Evolutionary conservation across 2,888 invertebrate species (phyloP), one percentile per base, ranked within the genome.

Genomic region (Sarcophaga variegata): DNA sequence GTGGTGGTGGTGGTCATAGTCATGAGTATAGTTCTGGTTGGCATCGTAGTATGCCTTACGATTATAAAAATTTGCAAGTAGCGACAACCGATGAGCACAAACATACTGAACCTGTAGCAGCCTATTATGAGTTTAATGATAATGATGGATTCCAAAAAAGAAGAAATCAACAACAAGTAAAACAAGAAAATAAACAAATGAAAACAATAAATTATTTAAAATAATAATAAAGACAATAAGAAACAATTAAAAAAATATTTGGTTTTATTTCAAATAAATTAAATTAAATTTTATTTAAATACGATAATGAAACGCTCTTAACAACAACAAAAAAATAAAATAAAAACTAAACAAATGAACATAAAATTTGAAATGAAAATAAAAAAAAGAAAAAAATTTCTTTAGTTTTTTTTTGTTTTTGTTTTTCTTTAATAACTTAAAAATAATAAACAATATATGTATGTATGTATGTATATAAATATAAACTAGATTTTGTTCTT

Each of bases 11-110:
- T 77, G 72, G 81, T 20, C 91, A 91, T 69, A 89, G 89, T 37
- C 83, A 77, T n/a, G 89, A 90, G 49, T 91, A 92, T 47, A 91
- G 91, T 60, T 91, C 92, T 54, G 93, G 94, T 49, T 94, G 94
- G 94, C 94, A 94, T 83, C 92, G 94, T 63, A 92, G 92, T 80
- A 91, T 91, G 90, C 92, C 91, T 60, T 88, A 89, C 12, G 81
- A 88, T n/a, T 75, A 79, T 27, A 75, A 77, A 20, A 74, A 63
- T 37, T 37, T 75, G 4, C 37, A 60, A 63, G n/a, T 4, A 17
- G 54, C 62, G 20, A 20, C 47, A 11, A 27, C 45, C n/a, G 45
- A 70, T 17, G 77, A 77, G 12, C 76, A 81, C 11, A 85, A 83
- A 66, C 70, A 75, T 1, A 64, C 45, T 17, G 37, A 70, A n/a